Conservation (phyloP, 2,797 vertebrate genomes). For the Leucoraja ocellata region DNA sequence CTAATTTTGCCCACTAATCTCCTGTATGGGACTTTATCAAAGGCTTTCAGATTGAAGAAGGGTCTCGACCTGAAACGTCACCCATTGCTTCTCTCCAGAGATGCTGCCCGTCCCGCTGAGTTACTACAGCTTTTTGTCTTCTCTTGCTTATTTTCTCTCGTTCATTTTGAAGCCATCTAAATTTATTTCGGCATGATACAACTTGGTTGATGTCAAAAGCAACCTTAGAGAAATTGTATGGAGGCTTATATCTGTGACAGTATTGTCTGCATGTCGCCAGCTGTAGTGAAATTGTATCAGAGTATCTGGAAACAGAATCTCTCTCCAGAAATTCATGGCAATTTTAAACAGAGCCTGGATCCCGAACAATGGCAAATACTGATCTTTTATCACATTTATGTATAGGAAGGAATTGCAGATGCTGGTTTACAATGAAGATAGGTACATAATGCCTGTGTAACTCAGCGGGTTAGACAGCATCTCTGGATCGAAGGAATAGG, state of each 20-base stretch:
- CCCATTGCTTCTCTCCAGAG: too few species aligned
- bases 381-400: background rate
- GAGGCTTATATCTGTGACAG: background rate
- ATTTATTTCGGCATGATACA: background rate
- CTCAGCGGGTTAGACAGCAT: too few species aligned
- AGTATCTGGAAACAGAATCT: background rate
- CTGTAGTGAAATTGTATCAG: background rate
- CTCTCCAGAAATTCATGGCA: background rate
- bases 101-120: too few species aligned
- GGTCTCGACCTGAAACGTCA: too few species aligned
- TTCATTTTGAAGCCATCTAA: background rate
- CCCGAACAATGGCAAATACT: background rate
- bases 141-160: background rate
- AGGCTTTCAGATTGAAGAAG: too few species aligned
- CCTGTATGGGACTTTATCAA: too few species aligned
- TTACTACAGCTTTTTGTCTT: too few species aligned
- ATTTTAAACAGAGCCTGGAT: background rate
- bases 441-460: too few species aligned
- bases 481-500: too few species aligned
- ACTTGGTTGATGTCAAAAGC: background rate
- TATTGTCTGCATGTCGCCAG: background rate
- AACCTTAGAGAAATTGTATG: background rate
- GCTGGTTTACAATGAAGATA: too few species aligned
- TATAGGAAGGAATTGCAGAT: too few species aligned
- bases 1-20: too few species aligned